These are phyloP conservation scores for Dicranocentrus wangi DNA, from an alignment of 2,888 invertebrate species.

Conservation along the genomic window DNA sequence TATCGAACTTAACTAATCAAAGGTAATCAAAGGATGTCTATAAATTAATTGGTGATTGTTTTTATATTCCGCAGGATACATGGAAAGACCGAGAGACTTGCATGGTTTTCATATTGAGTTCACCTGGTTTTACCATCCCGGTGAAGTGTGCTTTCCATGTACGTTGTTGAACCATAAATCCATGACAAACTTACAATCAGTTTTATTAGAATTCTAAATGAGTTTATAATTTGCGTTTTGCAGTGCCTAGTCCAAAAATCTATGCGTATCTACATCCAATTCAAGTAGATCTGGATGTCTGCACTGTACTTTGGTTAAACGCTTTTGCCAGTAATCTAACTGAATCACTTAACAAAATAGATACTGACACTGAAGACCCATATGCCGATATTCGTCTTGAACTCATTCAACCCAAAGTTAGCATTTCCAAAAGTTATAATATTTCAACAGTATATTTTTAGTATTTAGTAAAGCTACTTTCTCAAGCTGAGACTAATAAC, in stretches of 20 bases:
- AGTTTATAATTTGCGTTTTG: conserved; percentile 27
- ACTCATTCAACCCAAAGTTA: conserved; percentile 93
- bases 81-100: conserved; percentile 85
- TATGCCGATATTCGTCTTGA: conserved; percentile 89
- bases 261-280: conserved; percentile 94
- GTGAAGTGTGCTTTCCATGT: conserved; percentile 87
- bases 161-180: background rate
- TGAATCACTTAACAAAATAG: conserved; percentile 80
- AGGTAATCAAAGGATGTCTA: too few relatives aligned
- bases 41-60: too few relatives aligned
- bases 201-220: too few relatives aligned
- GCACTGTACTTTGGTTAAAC: conserved; percentile 94
- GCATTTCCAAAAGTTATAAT: conserved; percentile 68
- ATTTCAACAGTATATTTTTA: background rate
- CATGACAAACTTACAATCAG: too few relatives aligned
- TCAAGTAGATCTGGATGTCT: conserved; percentile 88
- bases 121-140: conserved; percentile 96
- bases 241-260: conserved; percentile 92
- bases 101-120: conserved; percentile 96
- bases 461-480: conserved; percentile 13
- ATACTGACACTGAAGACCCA: conserved; percentile 73
- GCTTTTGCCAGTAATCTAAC: conserved; percentile 92
- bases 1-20: too few relatives aligned
- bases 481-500: too few relatives aligned
- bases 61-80: conserved; percentile 63